Base-by-base conservation (phyloP, 2,888 invertebrate genomes). In the Rhamphomyia laevipes region DNA sequence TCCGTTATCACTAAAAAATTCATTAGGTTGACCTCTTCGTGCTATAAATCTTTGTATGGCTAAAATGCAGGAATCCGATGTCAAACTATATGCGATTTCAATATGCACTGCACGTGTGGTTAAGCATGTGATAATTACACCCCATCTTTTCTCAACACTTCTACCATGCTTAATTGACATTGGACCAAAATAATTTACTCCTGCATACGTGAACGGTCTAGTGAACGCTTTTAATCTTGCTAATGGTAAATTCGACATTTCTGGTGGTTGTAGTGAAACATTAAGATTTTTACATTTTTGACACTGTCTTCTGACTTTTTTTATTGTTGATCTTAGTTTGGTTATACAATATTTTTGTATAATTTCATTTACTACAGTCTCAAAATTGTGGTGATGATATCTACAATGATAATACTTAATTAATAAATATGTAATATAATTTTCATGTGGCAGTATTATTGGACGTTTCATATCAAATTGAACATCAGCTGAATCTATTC, bases 11-110 rank as follows among this genome's bases (percentile, higher is more conserved):
- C 48, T 52, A 12, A 41, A 51, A 6, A 50, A 38, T 30, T 53
- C 45, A 12, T 47, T 4, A 4, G 50, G 51, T 4, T 37, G 17
- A 1, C 53, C 53, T 16, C 55, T 45, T 6, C 52, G 43, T 3
- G 51, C 17, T 15, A 49, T 37, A 4, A 55, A 51, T 10, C 49
- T 35, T 12, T 49, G 4, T 56, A 16, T 4, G n/a, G 51, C 46
- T 18, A 53, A 18, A 2, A 53, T 46, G 37, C 54, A 51, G 2
- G 52, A 50, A 23, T 53, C 53, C 0, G 51, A 48, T 10, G 52
- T 47, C 4, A 54, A 58, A 51, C 51, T 60, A 59, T 61, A 58
- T 56, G 56, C 51, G 2, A 54, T 45, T 33, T 51, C 51, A 11
- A 55, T 13, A 40, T 55, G 53, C 1, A 53, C 27, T 7, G 54